These are phyloP conservation scores for Leucophenga montana DNA, from an alignment of 2,888 invertebrate species.

Conservation along the genomic window DNA sequence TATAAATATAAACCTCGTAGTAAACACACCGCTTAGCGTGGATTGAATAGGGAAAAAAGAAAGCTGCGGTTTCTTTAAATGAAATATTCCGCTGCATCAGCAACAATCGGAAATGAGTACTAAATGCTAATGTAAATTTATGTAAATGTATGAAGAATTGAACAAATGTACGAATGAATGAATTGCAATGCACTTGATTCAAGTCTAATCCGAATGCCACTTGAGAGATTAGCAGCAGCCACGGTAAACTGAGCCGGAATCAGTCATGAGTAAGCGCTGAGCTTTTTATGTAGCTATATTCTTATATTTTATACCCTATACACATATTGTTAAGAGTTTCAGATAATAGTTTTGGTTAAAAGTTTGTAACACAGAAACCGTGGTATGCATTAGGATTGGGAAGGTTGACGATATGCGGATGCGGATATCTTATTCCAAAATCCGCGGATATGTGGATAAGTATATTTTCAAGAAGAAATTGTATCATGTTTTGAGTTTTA, in stretches of 20 bases:
- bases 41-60: no score
- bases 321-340: no score
- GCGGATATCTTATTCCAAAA: no score
- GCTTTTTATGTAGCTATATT: neutral
- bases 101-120: slow-evolving; percentile 4
- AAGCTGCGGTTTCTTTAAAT: no score
- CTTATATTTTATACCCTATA: no score
- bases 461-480: no score
- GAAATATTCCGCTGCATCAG: slow-evolving; percentile 1
- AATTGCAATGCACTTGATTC: slow-evolving; percentile 40
- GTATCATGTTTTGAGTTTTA: no score
- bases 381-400: no score
- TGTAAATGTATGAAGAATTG: neutral
- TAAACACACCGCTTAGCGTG: neutral
- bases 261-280: slow-evolving; percentile 30
- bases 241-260: neutral
- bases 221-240: slow-evolving; percentile 20
- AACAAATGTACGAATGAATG: slow-evolving; percentile 30
- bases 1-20: neutral
- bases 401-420: no score
- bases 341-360: no score
- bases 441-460: no score
- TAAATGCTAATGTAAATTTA: neutral
- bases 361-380: no score
- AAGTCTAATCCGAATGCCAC: slow-evolving; percentile 15